Base-by-base conservation (phyloP, 2,113 vertebrate genomes). In the Daphoenositta chrysoptera region DNA sequence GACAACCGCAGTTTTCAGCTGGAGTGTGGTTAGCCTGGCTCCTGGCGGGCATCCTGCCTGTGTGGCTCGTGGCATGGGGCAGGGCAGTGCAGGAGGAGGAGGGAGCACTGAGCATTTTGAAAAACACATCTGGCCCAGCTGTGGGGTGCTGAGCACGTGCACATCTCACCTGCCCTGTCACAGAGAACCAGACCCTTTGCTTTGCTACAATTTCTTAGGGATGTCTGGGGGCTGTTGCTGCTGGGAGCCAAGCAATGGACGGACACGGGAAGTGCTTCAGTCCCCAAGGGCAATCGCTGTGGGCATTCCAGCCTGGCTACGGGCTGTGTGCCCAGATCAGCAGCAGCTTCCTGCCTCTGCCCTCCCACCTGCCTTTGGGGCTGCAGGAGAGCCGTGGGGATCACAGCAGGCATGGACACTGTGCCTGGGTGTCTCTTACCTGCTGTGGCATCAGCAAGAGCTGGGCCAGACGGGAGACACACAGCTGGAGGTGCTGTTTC, bases 41-140 rank as follows among this genome's bases (percentile, higher is more conserved):
- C 39, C 81, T 4, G 0, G 1, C 28, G 4, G 47, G 35, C 14
- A 20, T 4, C 4, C 61, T 57, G 69, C 27, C 19, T 14, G 19
- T 60, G 60, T 5, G 1, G 70, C 69, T 6, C 2, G 7, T 35
- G 37, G 63, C 68, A 26, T 0, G 0, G 8, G 51, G 31, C 71
- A 9, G 23, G 31, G 37, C 1, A 5, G 30, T 45, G 54, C 54
- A 70, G 85, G 45, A 66, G 26, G 64, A 80, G 23, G 21, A 65
- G 33, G 47, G 27, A 64, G 39, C 88, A 39, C 30, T 79, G 30
- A 24, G 42, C 2, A 0, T 5, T 35, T 39, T 4, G 17, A 7
- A 58, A 64, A 40, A 47, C 68, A 72, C 64, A 71, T 28, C 57
- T 76, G 75, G 45, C 48, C 10, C n/a, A 39, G 54, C 58, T 35